phyloP scores from a whole-genome alignment of 2,888 invertebrate genomes.

The Neria commutata region DNA sequence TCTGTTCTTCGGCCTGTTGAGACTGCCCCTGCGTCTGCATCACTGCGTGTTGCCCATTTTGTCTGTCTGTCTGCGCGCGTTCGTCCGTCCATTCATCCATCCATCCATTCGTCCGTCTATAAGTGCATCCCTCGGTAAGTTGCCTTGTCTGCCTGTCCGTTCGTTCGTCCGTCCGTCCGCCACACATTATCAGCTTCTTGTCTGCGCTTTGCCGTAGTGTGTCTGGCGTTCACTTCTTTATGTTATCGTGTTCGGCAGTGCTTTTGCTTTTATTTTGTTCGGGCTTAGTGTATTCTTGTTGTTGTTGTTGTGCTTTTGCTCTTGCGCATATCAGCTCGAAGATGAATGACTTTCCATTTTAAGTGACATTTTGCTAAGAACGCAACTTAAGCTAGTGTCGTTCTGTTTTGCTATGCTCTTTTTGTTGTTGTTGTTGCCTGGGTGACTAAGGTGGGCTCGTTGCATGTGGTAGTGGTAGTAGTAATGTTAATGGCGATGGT shows the following conservation, averaged over 20 bases:
- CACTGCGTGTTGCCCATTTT: no score
- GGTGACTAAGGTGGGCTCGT: no score
- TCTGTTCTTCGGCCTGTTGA: no score
- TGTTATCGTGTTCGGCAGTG: background rate
- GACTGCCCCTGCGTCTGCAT: no score
- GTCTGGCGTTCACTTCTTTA: constrained; percentile 8
- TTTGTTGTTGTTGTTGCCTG: background rate
- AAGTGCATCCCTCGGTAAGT: no score
- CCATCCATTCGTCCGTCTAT: no score
- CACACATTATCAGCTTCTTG: constrained; percentile 1
- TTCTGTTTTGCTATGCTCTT: constrained; percentile 15
- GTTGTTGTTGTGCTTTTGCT: constrained; percentile 1
- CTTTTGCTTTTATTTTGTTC: background rate
- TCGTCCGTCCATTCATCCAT: no score
- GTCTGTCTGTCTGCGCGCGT: no score
- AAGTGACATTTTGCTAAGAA: constrained; percentile 44
- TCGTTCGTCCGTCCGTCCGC: no score
- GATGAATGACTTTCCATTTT: constrained; percentile 53
- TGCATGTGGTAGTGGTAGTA: background rate
- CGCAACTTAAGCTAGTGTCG: constrained; percentile 29
- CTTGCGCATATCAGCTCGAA: constrained; percentile 29
- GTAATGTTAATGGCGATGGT: background rate
- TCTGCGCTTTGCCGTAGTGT: background rate
- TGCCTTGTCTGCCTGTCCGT: no score
- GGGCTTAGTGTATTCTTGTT: background rate